These are phyloP conservation scores for Cantharis rustica DNA, from an alignment of 2,888 invertebrate genomes.

Conservation along the genomic window DNA sequence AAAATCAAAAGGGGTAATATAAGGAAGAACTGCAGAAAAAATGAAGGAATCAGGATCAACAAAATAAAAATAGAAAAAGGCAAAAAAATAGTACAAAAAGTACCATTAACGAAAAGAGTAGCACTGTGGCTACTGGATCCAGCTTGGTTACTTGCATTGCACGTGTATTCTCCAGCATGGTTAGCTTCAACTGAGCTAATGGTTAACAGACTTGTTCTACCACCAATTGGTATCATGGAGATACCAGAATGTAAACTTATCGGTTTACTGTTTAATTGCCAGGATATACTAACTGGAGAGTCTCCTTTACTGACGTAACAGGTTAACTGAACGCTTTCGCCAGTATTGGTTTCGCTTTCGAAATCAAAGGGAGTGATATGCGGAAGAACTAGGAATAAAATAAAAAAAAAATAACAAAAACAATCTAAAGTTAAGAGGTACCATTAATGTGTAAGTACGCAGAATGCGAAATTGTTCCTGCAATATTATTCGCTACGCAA, in stretches of 20 bases:
- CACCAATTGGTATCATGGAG: slow-evolving; percentile 64
- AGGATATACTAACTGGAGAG: slow-evolving; percentile 70
- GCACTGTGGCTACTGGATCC: slow-evolving; percentile 58
- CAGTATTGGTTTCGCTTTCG: slow-evolving; percentile 69
- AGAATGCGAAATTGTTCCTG: slow-evolving; percentile 44
- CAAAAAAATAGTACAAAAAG: slow-evolving; percentile 24
- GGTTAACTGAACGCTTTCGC: slow-evolving; percentile 67
- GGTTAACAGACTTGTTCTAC: slow-evolving; percentile 67
- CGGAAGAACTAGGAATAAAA: slow-evolving; percentile 58
- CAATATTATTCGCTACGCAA: slow-evolving; percentile 64
- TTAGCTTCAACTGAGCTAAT: slow-evolving; percentile 60
- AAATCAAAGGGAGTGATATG: slow-evolving; percentile 71
- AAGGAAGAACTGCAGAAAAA: slow-evolving; percentile 54
- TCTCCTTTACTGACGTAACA: slow-evolving; percentile 74
- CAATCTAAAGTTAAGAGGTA: slow-evolving; percentile 33
- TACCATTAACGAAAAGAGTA: slow-evolving; percentile 62
- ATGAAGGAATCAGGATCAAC: neutral
- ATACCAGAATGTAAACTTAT: slow-evolving; percentile 52
- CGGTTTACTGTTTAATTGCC: slow-evolving; percentile 68
- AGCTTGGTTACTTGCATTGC: slow-evolving; percentile 59
- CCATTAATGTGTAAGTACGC: slow-evolving; percentile 58
- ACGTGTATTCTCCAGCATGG: slow-evolving; percentile 63
- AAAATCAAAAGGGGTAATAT: slow-evolving; percentile 63
- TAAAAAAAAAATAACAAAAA: slow-evolving; percentile 28
- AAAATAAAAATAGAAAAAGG: slow-evolving; percentile 36